Conservation (phyloP, 2,888 invertebrate species). For the Acanthococcus lagerstroemiae region DNA sequence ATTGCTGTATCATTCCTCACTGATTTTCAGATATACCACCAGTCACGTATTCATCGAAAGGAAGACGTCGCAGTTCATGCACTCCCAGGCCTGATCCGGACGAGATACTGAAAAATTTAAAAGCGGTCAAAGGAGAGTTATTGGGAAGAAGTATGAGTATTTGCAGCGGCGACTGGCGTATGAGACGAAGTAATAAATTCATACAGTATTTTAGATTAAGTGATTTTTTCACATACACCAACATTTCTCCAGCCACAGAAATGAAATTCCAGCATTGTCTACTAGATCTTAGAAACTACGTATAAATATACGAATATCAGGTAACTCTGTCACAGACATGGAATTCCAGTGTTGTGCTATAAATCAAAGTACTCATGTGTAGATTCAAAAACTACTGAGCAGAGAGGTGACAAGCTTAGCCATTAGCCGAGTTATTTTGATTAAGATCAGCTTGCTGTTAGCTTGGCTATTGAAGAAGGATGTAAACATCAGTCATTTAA, state of each 20-base stretch:
- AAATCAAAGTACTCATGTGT: too few relatives aligned
- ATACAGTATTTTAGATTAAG: not conserved
- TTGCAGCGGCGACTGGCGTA: slow-evolving; percentile 49
- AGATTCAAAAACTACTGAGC: too few relatives aligned
- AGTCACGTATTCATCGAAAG: slow-evolving; percentile 46
- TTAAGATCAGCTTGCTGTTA: too few relatives aligned
- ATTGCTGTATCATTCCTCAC: not conserved
- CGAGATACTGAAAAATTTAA: slow-evolving; percentile 69
- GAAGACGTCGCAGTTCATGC: slow-evolving; percentile 69
- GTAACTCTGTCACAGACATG: too few relatives aligned
- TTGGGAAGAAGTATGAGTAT: slow-evolving; percentile 73
- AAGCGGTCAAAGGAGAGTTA: slow-evolving; percentile 66
- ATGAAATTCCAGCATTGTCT: not conserved
- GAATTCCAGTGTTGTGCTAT: too few relatives aligned
- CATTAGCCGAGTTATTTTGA: too few relatives aligned
- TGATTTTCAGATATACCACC: slow-evolving; percentile 44
- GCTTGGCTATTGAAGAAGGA: too few relatives aligned
- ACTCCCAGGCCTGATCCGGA: slow-evolving; percentile 69
- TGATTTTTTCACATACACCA: not conserved
- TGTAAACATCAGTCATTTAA: too few relatives aligned
- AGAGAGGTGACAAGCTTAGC: too few relatives aligned
- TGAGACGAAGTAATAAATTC: slow-evolving; percentile 31
- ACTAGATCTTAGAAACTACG: too few relatives aligned
- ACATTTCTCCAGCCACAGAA: not conserved
- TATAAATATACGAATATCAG: too few relatives aligned